Base-by-base conservation (phyloP, 1,140 invertebrate genomes). In the Lineus longissimus region DNA sequence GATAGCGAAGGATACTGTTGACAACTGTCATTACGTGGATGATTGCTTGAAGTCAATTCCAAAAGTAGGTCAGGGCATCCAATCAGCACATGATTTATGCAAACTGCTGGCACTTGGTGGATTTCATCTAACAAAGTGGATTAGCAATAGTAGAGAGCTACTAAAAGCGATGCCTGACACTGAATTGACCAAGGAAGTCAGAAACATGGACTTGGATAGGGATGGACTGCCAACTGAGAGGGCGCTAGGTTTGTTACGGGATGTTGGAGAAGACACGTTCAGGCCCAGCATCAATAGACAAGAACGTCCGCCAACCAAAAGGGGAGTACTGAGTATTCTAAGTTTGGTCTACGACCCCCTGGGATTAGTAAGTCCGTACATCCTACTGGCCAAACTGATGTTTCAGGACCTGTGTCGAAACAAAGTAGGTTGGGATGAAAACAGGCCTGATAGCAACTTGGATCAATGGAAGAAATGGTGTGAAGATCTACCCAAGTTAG, bases 381-480 rank as follows among this genome's bases (percentile, higher is more conserved):
- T 68, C 2, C 61, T 71, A 13, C 13, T 60, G 55, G 68, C 70
- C 11, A 70, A 64, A 59, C 17, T 68, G n/a, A 60, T 71, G 1
- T 43, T 71, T 2, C 36, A 62, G n/a, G 33, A 67, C 19, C 15
- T 68, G 33, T 65, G 61, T 54, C 2, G 29, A 29, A 56, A 58
- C 2, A 30, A 15, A 15, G 0, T 57, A 0, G 61, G 41, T 19
- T 72, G 67, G 65, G 67, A 71, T 40, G 62, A 67, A 13, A 55
- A 47, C 30, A 27, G 70, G 29, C 55, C 68, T 23, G 22, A 2
- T 1, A 22, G 45, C 0, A 36, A 43, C n/a, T n/a, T 4, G 15
- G n/a, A 62, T 29, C 40, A 45, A 61, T 72, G 68, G 69, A 40
- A 58, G 19, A 36, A 54, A 22, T 67, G 66, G 65, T 62, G 27